Percentiles rank a stretch among this genome's conserved stretches.
Conservation (phyloP, 1,140 invertebrate genomes). For the Hormaphis cornu region DNA sequence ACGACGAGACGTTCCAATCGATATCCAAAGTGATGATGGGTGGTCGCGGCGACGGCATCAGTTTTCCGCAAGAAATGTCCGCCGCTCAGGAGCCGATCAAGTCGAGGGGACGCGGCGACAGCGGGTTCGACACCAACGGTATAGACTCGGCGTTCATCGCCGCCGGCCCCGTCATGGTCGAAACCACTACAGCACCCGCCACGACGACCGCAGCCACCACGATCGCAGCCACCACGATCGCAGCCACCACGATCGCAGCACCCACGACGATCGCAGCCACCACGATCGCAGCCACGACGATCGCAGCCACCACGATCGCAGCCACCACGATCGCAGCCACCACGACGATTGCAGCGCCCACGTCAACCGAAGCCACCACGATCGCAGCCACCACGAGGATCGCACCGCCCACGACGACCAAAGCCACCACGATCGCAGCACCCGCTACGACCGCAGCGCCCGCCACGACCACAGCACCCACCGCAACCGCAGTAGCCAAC, state of each 20-base stretch:
- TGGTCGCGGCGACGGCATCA: not conserved
- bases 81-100: slow-evolving; percentile 23
- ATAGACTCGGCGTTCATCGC: not conserved
- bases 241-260: slow-evolving; percentile 44
- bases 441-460: too few relatives aligned
- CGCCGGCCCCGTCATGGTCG: too few relatives aligned
- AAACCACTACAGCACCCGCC: slow-evolving; percentile 45
- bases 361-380: too few relatives aligned
- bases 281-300: too few relatives aligned
- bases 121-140: slow-evolving; percentile 2
- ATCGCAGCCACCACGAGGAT: too few relatives aligned
- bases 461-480: too few relatives aligned
- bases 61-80: slow-evolving; percentile 24
- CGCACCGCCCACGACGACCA: too few relatives aligned
- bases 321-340: too few relatives aligned
- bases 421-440: too few relatives aligned
- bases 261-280: slow-evolving; percentile 45
- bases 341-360: too few relatives aligned
- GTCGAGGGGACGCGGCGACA: not conserved
- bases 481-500: too few relatives aligned
- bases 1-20: not conserved
- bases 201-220: not conserved
- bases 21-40: not conserved
- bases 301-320: too few relatives aligned
- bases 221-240: slow-evolving; percentile 49